phyloP scores from a whole-genome alignment of 1,140 invertebrate species.

The Temnothorax curvispinosus region DNA sequence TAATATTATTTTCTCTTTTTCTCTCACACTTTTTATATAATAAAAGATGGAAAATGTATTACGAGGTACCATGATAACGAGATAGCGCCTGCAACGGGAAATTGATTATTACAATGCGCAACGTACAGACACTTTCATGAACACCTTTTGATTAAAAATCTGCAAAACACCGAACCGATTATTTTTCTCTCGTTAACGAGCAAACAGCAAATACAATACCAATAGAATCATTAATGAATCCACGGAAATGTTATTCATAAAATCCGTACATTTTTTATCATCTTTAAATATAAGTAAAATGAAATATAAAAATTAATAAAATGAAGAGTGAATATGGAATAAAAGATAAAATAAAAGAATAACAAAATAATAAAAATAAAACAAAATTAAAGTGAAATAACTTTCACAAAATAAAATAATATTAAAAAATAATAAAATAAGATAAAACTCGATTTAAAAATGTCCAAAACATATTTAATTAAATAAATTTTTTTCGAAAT shows the following conservation, averaged over 20 bases:
- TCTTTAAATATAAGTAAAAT: background rate
- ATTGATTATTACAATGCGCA: slow-evolving; percentile 14
- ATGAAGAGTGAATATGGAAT: background rate
- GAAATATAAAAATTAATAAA: background rate
- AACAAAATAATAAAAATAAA: background rate
- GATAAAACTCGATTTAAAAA: background rate
- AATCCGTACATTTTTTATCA: slow-evolving; percentile 6
- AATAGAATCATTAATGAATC: slow-evolving; percentile 20
- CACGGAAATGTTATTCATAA: background rate
- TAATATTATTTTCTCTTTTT: background rate
- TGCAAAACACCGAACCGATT: background rate
- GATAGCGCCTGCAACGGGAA: background rate
- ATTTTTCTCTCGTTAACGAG: slow-evolving; percentile 15
- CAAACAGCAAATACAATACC: background rate
- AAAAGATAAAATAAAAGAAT: background rate
- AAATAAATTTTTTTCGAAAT: slow-evolving; percentile 1
- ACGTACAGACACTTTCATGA: background rate
- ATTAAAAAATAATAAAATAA: background rate
- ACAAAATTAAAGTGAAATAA: background rate
- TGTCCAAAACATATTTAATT: background rate
- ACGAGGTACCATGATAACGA: background rate
- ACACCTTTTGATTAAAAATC: background rate
- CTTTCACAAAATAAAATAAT: background rate
- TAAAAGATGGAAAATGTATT: background rate
- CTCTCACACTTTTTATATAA: background rate